Evolutionary conservation across 2,113 vertebrate species (phyloP), one percentile per base, ranked within the genome.

Genomic region (Genyomyrus donnyi): DNA sequence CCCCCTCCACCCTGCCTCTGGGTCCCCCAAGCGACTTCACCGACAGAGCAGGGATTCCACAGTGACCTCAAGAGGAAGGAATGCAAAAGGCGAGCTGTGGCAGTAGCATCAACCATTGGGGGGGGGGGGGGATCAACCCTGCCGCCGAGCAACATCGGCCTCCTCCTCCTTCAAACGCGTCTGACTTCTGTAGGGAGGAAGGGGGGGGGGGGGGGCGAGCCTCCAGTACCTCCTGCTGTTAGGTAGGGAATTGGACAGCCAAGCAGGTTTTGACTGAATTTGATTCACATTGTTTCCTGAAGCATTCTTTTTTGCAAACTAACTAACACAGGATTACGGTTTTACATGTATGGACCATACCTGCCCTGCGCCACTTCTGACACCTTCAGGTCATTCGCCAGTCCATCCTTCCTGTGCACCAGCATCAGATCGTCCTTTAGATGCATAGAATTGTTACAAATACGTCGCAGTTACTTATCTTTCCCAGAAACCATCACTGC

Each of bases 41-140:
- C 17, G 17, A 91, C 50, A 0, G 27, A 93, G 93, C 10, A 92
- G 90, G 95, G 95, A 93, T 94, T 95, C 94, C 93, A 95, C 93
- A 96, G 95, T 93, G 96, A 95, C 96, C 95, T 95, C 96, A 93
- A 95, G 95, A 96, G 96, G 96, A 89, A 91, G 88, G 91, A 93
- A 91, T 91, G 93, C 21, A 89, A 91, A 94, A 93, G 66, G 74
- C 88, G 90, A 84, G 42, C 56, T 87, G 70, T 17, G 70, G 31
- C 27, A 35, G 56, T 46, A 88, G 62, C 39, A 19, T 56, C 48
- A 19, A 24, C 89, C 8, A 4, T 17, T 3, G 15, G 50, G 50
- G 49, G n/a, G 15, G 50, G 50, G 49, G n/a, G 52, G 24, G 11
- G 48, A 35, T 84, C 89, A 27, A 17, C 74, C 31, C 66, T 89